Conservation (phyloP, 2,888 invertebrate species). For the Spisula solida region DNA sequence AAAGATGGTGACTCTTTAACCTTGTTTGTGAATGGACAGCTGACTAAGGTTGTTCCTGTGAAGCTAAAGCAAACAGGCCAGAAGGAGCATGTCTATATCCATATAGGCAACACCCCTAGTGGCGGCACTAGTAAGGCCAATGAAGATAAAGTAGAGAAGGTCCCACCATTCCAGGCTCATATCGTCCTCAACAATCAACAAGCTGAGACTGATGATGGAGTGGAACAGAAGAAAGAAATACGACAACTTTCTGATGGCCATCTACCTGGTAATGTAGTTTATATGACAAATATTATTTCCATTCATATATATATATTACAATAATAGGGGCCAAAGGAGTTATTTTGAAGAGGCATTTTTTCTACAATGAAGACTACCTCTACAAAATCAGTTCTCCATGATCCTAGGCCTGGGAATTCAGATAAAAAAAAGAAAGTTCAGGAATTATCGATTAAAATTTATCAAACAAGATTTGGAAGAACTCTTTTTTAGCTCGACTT, state of each 20-base stretch:
- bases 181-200: constrained; percentile 31
- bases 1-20: constrained; percentile 52
- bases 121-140: constrained; percentile 1
- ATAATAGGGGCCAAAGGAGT: too few relatives aligned
- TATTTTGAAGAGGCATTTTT: too few relatives aligned
- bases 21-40: constrained; percentile 61
- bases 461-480: too few relatives aligned
- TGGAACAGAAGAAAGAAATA: constrained; percentile 51
- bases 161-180: constrained; percentile 60
- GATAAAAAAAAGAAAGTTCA: too few relatives aligned
- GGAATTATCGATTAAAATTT: too few relatives aligned
- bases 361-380: too few relatives aligned
- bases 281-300: too few relatives aligned
- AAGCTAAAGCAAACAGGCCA: constrained; percentile 15
- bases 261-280: constrained; percentile 68
- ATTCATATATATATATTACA: too few relatives aligned
- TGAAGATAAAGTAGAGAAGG: constrained; percentile 15
- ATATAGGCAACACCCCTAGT: constrained; percentile 22
- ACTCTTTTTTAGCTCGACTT: too few relatives aligned
- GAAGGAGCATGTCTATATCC: constrained; percentile 39
- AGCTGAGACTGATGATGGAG: constrained; percentile 39
- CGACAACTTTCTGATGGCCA: constrained; percentile 69
- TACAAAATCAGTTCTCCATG: too few relatives aligned
- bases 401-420: too few relatives aligned
- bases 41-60: constrained; percentile 59